phyloP scores from a whole-genome alignment of 64 coral and sea anemone species.

The Anthopleura sola region DNA sequence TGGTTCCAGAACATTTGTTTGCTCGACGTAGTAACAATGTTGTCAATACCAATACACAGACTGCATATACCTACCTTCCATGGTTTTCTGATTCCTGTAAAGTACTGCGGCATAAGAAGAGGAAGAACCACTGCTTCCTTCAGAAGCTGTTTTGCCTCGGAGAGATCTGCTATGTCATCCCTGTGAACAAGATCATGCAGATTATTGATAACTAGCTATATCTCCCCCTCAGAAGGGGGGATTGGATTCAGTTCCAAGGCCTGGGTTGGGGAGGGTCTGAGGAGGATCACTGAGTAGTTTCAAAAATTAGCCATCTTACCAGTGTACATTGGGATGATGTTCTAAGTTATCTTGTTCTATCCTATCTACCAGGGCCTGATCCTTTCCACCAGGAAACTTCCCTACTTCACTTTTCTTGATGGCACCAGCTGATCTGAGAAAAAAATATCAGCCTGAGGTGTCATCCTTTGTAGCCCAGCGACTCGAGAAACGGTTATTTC shows the following conservation, averaged over 20 bases:
- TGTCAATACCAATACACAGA: no score
- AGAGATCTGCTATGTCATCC: constrained; percentile 88
- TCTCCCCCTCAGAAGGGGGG: no score
- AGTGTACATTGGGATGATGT: constrained; percentile 98
- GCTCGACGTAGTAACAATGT: no score
- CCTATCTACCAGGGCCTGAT: constrained; percentile 93
- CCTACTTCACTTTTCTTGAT: no score
- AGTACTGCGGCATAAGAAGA: constrained; percentile 93
- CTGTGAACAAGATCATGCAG: background rate
- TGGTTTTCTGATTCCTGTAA: constrained; percentile 84
- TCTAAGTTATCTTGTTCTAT: constrained; percentile 95
- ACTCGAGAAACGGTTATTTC: no score
- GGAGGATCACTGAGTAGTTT: background rate
- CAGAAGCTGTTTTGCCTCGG: constrained; percentile 87
- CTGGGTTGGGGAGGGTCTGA: background rate
- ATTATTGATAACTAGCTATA: no score
- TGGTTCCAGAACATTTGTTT: no score
- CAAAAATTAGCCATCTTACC: constrained; percentile 45
- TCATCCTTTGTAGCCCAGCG: no score
- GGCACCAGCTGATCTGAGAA: no score
- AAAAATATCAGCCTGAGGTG: no score
- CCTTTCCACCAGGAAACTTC: no score
- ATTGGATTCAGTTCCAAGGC: background rate
- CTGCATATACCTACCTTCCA: constrained; percentile 71
- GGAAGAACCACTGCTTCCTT: constrained; percentile 96